Evolutionary conservation across 1,140 invertebrate genomes (phyloP), one percentile per base, ranked within the genome.

Genomic region (Sesamia nonagrioides): DNA sequence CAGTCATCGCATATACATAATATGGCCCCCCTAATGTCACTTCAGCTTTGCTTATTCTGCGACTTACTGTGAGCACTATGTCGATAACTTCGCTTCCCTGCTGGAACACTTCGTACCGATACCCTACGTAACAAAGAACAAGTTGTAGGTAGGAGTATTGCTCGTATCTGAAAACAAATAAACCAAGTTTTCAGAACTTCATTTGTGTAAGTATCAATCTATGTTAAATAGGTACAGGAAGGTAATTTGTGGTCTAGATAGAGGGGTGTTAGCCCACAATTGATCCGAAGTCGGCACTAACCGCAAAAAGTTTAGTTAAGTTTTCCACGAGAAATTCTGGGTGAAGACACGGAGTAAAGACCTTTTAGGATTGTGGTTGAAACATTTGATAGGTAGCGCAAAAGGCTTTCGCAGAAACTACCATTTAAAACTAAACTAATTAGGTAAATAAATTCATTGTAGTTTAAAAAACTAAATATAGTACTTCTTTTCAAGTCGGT

Each of bases 241-340:
- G 15, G 13, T 66, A 21, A 66, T 45, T 66, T 17, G 61, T 66
- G 42, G 18, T 66, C 37, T 42, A 17, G 37, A 66, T 66, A 66
- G 60, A 63, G 60, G 42, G 61, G 37, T 66, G 40, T 35, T 60
- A 27, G n/a, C 17, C 21, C n/a, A 45, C 11, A 48, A 48, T 13
- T 48, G 13, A 1, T 13, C 45, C 2, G 6, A 66, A 66, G 61
- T 66, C 37, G 37, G 61, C n/a, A 17, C 45, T 5, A 35, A 35
- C 45, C 68, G 48, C 71, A 56, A 42, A 73, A 73, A 58, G 17
- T 58, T 73, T 58, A 73, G 58, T 58, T 58, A 58, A 5, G 35
- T 17, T 58, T 58, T 73, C 21, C 8, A 58, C 17, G 58, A 35
- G 9, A 17, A 21, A 54, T 42, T n/a, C 21, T 17, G 52, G 13